Evolutionary conservation across 2,797 vertebrate species (phyloP), one percentile per base, ranked within the genome.

Genomic region (Ataeniobius toweri): DNA sequence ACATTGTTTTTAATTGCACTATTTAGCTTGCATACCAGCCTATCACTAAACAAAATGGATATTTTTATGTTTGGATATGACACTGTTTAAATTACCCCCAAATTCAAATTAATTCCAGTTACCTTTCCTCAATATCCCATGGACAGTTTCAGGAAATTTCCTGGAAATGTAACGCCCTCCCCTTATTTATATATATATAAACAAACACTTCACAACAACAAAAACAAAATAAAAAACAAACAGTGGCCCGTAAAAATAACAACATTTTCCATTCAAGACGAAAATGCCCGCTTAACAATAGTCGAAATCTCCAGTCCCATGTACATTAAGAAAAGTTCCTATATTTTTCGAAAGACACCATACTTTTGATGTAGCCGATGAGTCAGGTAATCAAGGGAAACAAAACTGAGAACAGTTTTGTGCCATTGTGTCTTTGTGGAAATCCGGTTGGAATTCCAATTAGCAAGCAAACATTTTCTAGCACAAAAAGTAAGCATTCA

Each of bases 271-370:
- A 44, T 46, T 46, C 44, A 46, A 46, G 9, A 28, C 14, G 2
- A 22, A 50, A 71, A 77, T 22, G 22, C 69, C 70, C 26, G 24
- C 36, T 31, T 75, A 26, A 75, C 46, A 46, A 41, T 41, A 55
- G 51, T 73, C 10, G 71, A 73, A 3, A 73, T 73, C 18, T 56
- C 13, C 20, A 73, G 22, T 56, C 68, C 14, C 28, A 39, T 70
- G 16, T 59, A 48, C 10, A 12, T 3, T 39, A 59, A 20, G 26
- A 77, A 69, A 46, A 1, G 22, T 58, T 39, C 8, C 28, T 36
- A 44, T n/a, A 22, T 55, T 55, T n/a, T 41, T 41, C n/a, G 39
- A 48, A 71, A 58, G 41, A 7, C 71, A 41, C 41, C 53, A 8
- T 56, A 51, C 26, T 31, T 6, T 6, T 5, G 12, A 8, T 70